Evolutionary conservation across 37 sponge, comb jelly and placozoan genomes (phyloP).

Genomic region (Diacarnus erythraeanus): DNA sequence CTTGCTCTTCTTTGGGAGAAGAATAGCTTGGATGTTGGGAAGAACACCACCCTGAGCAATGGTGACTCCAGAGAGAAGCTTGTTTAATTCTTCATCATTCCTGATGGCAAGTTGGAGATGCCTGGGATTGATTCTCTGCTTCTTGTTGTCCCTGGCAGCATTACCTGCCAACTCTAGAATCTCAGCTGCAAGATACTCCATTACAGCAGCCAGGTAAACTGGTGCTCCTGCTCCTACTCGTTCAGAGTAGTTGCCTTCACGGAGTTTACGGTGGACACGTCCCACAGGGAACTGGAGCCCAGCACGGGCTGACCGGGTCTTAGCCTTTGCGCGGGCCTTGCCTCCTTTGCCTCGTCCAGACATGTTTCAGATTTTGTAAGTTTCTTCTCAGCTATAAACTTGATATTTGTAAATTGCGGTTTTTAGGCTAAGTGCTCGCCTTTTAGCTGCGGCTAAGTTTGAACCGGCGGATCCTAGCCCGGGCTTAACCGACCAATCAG

Average conservation of each 20-base stretch:
- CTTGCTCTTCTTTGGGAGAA: conserved; percentile 94
- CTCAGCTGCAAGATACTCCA: conserved; percentile 99
- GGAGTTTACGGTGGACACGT: conserved; percentile 90
- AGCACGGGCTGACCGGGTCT: conserved; percentile 95
- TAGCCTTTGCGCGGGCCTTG: conserved; percentile 93
- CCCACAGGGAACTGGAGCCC: conserved; percentile 99
- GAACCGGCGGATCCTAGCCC: not conserved
- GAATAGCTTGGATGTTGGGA: conserved; percentile 99
- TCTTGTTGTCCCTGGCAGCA: conserved; percentile 98
- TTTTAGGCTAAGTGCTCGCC: not conserved
- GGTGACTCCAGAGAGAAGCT: conserved; percentile 94
- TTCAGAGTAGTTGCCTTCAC: conserved; percentile 91
- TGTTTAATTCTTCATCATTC: conserved; percentile 99
- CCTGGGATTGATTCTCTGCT: conserved; percentile 66
- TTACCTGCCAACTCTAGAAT: conserved; percentile 99
- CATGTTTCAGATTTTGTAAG: conserved; percentile 55
- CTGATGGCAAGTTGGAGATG: conserved; percentile 99
- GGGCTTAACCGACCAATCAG: not conserved
- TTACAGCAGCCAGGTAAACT: conserved; percentile 97
- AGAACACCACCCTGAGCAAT: conserved; percentile 99
- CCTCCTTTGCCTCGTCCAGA: conserved; percentile 99
- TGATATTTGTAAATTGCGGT: not conserved
- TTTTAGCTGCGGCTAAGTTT: not conserved
- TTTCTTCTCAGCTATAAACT: not conserved
- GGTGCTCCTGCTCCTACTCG: conserved; percentile 97